Conservation (phyloP, 1,140 invertebrate genomes). For the Ruditapes philippinarum region DNA sequence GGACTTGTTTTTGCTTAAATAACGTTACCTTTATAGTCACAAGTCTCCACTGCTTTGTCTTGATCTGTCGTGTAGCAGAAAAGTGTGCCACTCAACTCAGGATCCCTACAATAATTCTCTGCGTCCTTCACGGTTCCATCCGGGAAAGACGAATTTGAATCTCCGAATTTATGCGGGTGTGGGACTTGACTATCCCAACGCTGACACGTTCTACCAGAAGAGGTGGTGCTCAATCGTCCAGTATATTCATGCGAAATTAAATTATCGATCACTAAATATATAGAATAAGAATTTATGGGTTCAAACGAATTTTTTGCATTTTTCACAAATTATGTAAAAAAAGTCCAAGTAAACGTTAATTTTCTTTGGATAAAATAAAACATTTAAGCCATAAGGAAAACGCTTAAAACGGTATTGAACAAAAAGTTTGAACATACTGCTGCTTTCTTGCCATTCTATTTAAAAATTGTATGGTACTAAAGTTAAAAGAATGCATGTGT, state of each 20-base stretch:
- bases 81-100: neutral
- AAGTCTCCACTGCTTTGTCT: slow-evolving; percentile 6
- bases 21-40: slow-evolving; percentile 5
- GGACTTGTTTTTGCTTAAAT: no score
- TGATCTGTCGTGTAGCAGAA: slow-evolving; percentile 63
- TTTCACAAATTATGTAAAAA: no score
- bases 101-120: slow-evolving; percentile 56
- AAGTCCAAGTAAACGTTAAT: no score
- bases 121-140: slow-evolving; percentile 24
- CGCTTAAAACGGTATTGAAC: no score
- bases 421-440: no score
- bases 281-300: no score
- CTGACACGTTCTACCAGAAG: slow-evolving; percentile 8
- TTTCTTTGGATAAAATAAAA: no score
- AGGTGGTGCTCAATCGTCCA: neutral
- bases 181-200: slow-evolving; percentile 28
- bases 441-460: no score
- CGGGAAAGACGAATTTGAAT: neutral
- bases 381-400: no score
- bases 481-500: no score
- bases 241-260: neutral
- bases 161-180: neutral
- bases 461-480: no score
- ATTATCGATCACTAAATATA: neutral
- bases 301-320: no score